Evolutionary conservation across 1,140 invertebrate genomes (phyloP).

Genomic region (Sitodiplosis mosellana): DNA sequence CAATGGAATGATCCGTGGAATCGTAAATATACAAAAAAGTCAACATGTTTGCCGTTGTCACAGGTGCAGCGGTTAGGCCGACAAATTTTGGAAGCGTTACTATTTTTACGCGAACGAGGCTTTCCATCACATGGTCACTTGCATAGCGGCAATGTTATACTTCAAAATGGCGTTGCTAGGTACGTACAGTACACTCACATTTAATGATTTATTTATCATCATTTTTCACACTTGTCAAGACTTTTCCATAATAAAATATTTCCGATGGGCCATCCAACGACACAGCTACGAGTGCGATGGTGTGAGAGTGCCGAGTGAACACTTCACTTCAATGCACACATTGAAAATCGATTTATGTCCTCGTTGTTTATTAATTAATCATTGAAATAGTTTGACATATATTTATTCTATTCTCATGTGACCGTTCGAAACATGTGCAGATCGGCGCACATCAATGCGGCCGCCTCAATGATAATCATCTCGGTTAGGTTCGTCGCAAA

Average conservation of each 20-base stretch:
- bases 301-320: too few species aligned
- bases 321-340: background rate
- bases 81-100: conserved; percentile 70
- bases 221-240: too few species aligned
- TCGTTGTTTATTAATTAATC: background rate
- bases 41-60: conserved; percentile 45
- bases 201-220: too few species aligned
- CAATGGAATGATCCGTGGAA: conserved; percentile 50
- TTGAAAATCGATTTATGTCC: background rate
- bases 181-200: conserved; percentile 15
- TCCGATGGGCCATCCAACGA: too few species aligned
- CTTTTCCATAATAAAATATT: too few species aligned
- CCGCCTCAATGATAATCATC: too few species aligned
- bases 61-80: conserved; percentile 72
- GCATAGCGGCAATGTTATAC: conserved; percentile 76
- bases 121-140: conserved; percentile 73
- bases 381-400: background rate
- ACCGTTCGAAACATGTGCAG: too few species aligned
- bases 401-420: too few species aligned
- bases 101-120: conserved; percentile 71
- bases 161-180: conserved; percentile 74
- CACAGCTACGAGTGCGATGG: too few species aligned
- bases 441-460: background rate
- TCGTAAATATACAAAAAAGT: conserved; percentile 45
- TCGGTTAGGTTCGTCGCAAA: too few species aligned